Base-by-base conservation (phyloP, 2,797 vertebrate genomes). In the Anas georgica region DNA sequence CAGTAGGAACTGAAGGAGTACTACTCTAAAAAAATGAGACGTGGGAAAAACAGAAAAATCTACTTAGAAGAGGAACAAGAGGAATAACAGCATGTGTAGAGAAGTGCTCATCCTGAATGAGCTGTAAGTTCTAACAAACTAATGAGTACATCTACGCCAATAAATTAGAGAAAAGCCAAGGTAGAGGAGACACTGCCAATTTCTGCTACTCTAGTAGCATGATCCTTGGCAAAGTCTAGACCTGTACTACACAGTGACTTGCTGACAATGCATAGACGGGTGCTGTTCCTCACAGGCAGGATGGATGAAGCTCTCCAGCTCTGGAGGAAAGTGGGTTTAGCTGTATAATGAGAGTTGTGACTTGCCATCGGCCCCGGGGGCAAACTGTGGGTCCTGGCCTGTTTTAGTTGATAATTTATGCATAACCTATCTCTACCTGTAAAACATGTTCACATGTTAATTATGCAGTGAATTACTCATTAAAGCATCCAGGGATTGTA, bases 211-310 rank as follows among this genome's bases (percentile, higher is more conserved):
- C 48, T n/a, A 33, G 25, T 9, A 46, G 67, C 29, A 17, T 2
- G 20, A 8, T 63, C 48, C 55, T 58, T 28, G 74, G n/a, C 43
- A 74, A 41, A 1, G 0, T 55, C 60, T 62, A 2, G 3, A 23
- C 25, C 7, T 33, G 15, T 23, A 52, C 28, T 66, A 75, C 66
- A 72, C 54, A 31, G n/a, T 1, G 1, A 23, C 22, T 59, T 72
- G 28, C 33, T 67, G 41, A 33, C 31, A 60, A 28, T 14, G 52
- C 12, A 22, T 23, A 43, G 17, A 4, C 59, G 45, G 26, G 29
- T 23, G 9, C 52, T 39, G 10, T 18, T 60, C 46, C 54, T 64
- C 3, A 0, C 35, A 72, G 58, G 26, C 0, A 2, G 17, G 45
- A 39, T 15, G 41, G 52, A 33, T 23, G 64, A 92, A 76, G 52